phyloP scores from a whole-genome alignment of 2,888 invertebrate species.

The Melikaiella ostensackeni region DNA sequence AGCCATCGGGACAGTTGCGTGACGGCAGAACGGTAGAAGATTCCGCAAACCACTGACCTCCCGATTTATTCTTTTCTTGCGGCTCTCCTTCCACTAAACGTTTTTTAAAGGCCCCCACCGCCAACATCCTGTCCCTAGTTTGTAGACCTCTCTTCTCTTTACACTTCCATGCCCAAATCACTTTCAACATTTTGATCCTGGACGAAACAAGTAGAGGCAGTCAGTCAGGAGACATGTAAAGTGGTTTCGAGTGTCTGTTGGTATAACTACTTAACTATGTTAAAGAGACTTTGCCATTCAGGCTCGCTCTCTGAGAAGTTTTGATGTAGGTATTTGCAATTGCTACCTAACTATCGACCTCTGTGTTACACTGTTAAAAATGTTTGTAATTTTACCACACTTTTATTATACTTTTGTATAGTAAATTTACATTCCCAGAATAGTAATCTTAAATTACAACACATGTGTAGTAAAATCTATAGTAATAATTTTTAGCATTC shows the following conservation, averaged over 20 bases:
- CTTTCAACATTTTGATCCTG: neutral
- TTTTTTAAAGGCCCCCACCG: constrained; percentile 38
- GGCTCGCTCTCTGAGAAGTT: neutral
- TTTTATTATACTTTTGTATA: no score
- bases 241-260: constrained; percentile 6
- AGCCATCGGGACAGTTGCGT: constrained; percentile 51
- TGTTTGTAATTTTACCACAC: no score
- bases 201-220: neutral
- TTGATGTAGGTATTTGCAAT: neutral
- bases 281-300: neutral
- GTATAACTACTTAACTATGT: neutral
- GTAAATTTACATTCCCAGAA: no score
- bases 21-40: constrained; percentile 48
- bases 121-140: constrained; percentile 41
- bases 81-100: constrained; percentile 1
- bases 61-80: constrained; percentile 3
- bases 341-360: neutral
- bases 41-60: constrained; percentile 29
- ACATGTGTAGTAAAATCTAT: no score
- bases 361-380: no score
- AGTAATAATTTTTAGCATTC: no score
- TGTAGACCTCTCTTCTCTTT: constrained; percentile 40
- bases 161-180: constrained; percentile 20
- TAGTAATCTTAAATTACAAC: no score
- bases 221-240: constrained; percentile 1